phyloP scores from a whole-genome alignment of 2,888 invertebrate species.

The Agriopis leucophaearia region DNA sequence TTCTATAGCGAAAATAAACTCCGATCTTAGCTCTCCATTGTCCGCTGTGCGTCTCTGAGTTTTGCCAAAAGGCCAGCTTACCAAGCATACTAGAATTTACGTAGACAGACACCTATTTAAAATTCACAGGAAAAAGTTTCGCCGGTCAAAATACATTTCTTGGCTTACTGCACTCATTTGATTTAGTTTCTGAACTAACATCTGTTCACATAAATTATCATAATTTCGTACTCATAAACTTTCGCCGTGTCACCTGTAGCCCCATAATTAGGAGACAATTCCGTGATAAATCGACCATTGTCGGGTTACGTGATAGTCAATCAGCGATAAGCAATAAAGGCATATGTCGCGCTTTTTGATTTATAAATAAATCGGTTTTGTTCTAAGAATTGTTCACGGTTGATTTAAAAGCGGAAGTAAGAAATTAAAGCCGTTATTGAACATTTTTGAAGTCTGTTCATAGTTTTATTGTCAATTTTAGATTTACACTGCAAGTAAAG shows the following conservation, averaged over 20 bases:
- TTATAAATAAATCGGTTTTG: constrained; percentile 24
- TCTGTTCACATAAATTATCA: constrained; percentile 22
- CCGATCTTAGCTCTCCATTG: too few relatives aligned
- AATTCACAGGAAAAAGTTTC: too few relatives aligned
- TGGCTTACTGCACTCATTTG: background rate
- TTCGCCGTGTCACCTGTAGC: constrained; percentile 15
- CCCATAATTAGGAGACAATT: constrained; percentile 54
- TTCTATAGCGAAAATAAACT: too few relatives aligned
- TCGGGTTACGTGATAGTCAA: constrained; percentile 47
- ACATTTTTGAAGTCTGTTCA: background rate
- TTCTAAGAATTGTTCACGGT: constrained; percentile 21
- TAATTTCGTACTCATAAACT: constrained; percentile 20
- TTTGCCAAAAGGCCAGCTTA: too few relatives aligned
- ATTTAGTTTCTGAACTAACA: background rate
- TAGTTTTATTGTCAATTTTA: too few relatives aligned
- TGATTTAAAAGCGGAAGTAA: constrained; percentile 15
- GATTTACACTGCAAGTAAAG: too few relatives aligned
- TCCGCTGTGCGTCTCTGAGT: too few relatives aligned
- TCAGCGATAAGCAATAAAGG: constrained; percentile 53
- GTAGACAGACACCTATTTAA: too few relatives aligned
- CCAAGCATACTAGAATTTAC: too few relatives aligned
- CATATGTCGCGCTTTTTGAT: constrained; percentile 50
- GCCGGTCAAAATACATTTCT: background rate
- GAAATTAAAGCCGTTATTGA: background rate
- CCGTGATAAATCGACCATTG: constrained; percentile 57